Conservation (phyloP, 2,113 vertebrate species). For the Colossoma macropomum region DNA sequence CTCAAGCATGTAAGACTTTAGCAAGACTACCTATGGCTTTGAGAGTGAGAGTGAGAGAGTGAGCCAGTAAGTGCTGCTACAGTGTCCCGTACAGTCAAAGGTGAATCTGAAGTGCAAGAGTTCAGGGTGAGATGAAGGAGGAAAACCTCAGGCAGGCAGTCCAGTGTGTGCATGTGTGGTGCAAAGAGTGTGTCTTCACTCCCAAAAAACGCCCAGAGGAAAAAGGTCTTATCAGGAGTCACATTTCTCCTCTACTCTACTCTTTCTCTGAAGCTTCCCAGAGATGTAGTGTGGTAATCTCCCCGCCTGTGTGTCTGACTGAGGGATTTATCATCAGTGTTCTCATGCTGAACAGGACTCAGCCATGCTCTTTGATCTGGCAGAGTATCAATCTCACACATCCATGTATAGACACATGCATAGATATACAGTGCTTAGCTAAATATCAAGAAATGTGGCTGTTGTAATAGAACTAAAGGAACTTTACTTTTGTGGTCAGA, state of each 20-base stretch:
- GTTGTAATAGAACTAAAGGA: constrained; percentile 31
- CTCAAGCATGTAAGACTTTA: not conserved
- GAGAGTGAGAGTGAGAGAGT: not conserved
- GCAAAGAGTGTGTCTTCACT: not conserved
- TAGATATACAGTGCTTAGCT: constrained; percentile 34
- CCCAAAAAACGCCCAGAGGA: not conserved
- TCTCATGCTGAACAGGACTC: constrained; percentile 36
- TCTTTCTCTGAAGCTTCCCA: constrained; percentile 17
- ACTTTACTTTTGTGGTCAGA: constrained; percentile 22
- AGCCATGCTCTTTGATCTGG: constrained; percentile 19
- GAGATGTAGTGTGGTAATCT: constrained; percentile 35
- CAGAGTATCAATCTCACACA: constrained; percentile 29
- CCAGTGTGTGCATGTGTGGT: not conserved
- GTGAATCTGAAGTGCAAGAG: constrained; percentile 1
- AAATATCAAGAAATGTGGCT: constrained; percentile 28
- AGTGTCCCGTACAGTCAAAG: not conserved
- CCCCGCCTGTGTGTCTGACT: constrained; percentile 6
- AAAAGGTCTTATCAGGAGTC: constrained; percentile 45
- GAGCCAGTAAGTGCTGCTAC: not conserved
- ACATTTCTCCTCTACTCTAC: constrained; percentile 20
- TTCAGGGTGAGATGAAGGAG: not conserved
- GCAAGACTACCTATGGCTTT: not conserved
- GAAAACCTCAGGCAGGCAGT: not conserved
- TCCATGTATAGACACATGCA: constrained; percentile 25
- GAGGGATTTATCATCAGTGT: constrained; percentile 36